Base-by-base conservation (phyloP, 2,797 vertebrate species). In the Eulemur coronatus region DNA sequence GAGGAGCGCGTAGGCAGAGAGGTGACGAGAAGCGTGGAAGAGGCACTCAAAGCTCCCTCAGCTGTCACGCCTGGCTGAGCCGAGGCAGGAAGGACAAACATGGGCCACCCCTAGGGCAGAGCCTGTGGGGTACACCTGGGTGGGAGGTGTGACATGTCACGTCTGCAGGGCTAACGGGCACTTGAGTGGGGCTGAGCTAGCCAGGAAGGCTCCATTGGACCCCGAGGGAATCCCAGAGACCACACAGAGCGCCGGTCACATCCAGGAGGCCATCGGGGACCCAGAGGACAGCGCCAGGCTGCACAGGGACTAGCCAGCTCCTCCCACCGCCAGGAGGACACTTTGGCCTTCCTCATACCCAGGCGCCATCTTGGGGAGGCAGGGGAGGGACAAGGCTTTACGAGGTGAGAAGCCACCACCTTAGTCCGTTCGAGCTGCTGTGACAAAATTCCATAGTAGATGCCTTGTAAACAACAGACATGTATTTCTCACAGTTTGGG, bases 41-140 rank as follows among this genome's bases (percentile, higher is more conserved):
- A 24, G 38, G 43, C 8, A 3, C 7, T 50, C 30, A 4, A 14
- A 73, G 5, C 6, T 55, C 72, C 48, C 52, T 48, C 14, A 8
- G 55, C 28, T 11, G 1, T 33, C 73, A 33, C 3, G 1, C 0
- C 3, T 12, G 12, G 24, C 26, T 2, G 2, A 24, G 30, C n/a
- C 4, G 63, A n/a, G 26, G 4, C n/a, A 18, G 30, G 50, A 30
- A 41, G 46, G 10, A 41, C 28, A 57, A 50, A n/a, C 26, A 14
- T 8, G 17, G 5, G 12, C 43, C 33, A 4, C 12, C 6, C 69
- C 75, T 10, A 26, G 24, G 46, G 17, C 38, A 55, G 67, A 70
- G 33, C 28, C 15, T 18, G 5, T 43, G 28, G 14, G 4, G 28
- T 24, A 33, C 41, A 41, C 43, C 6, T 0, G 43, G 28, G 43